Base-by-base conservation (phyloP, 2,113 vertebrate genomes). In the Aphyosemion australe region DNA sequence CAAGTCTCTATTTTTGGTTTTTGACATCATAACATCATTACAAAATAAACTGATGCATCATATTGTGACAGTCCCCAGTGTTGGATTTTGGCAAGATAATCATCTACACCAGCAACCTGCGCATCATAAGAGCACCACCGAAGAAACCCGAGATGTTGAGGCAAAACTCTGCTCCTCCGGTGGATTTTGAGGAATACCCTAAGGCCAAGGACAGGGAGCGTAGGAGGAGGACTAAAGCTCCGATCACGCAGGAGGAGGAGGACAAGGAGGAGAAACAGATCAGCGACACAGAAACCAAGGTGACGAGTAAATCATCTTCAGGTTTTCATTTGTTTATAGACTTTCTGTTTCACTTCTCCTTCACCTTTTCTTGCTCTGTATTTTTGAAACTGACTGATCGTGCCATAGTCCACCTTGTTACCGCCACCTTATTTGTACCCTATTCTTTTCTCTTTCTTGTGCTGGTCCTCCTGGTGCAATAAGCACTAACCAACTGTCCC, bases 21-120 rank as follows among this genome's bases (percentile, higher is more conserved):
- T 26, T 26, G 26, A 26, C 26, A 1, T 26, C 26, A 2, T 26
- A 5, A 26, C 3, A 26, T 4, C 34, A 7, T 67, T 43, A 19
- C 1, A 10, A 41, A 45, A 19, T 57, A 49, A 45, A 18, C 3
- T 50, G 6, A 31, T 16, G 6, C 32, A 26, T 52, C 31, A 16
- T 19, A 46, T 14, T 61, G 42, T 68, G 88, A 88, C 65, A 93
- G 86, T 92, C 92, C 0, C 87, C 94, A 2, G 87, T 95, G 67
- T 84, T 97, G 87, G 96, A 99, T 83, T 98, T 99, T 84, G 95
- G 96, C 60, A 97, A 97, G 90, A 98, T 99, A 63, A 96, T 99
- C 69, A 99, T 99, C 90, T 99, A 98, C 82, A 99, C 97, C 6
- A 98, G 94, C 58, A 99, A 99, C 67, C 89, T 99, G 83, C 96